Conservation (phyloP, 1,140 invertebrate genomes). For the Dendroctonus ponderosae region DNA sequence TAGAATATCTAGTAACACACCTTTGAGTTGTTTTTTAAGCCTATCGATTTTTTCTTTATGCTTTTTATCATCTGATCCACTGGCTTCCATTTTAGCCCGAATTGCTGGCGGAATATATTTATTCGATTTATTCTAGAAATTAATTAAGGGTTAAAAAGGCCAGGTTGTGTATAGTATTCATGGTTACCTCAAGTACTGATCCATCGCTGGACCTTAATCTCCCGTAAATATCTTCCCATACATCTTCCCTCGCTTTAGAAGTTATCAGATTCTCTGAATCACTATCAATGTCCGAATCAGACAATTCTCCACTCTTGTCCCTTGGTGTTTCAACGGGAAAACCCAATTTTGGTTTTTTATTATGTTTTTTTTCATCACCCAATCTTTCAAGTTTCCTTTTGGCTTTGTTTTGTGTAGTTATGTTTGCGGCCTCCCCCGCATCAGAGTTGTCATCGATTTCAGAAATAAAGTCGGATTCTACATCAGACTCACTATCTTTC, state of each 20-base stretch:
- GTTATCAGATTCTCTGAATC: too few relatives aligned
- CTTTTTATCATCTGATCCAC: slow-evolving; percentile 51
- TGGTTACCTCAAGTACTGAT: slow-evolving; percentile 36
- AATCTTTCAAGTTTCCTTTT: too few relatives aligned
- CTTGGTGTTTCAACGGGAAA: too few relatives aligned
- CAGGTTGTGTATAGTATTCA: slow-evolving; percentile 4
- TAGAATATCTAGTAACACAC: slow-evolving; percentile 31
- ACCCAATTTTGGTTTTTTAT: too few relatives aligned
- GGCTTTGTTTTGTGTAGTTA: too few relatives aligned
- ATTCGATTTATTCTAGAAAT: slow-evolving; percentile 52
- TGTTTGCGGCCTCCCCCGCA: slow-evolving; percentile 29
- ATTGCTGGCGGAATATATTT: slow-evolving; percentile 84
- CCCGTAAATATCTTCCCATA: slow-evolving; percentile 94
- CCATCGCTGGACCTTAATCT: slow-evolving; percentile 77
- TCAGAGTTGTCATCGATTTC: slow-evolving; percentile 24
- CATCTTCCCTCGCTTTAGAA: slow-evolving; percentile 34
- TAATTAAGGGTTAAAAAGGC: not conserved
- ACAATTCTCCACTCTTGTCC: too few relatives aligned
- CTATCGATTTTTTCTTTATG: slow-evolving; percentile 61
- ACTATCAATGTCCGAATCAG: too few relatives aligned
- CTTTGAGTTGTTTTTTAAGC: slow-evolving; percentile 80
- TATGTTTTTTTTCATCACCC: too few relatives aligned
- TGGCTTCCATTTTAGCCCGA: slow-evolving; percentile 54
- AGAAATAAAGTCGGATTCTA: not conserved
- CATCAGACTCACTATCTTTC: slow-evolving; percentile 4